These are phyloP conservation scores for Glossosoma conforme DNA, from an alignment of 1,140 invertebrate species.

Conservation along the genomic window DNA sequence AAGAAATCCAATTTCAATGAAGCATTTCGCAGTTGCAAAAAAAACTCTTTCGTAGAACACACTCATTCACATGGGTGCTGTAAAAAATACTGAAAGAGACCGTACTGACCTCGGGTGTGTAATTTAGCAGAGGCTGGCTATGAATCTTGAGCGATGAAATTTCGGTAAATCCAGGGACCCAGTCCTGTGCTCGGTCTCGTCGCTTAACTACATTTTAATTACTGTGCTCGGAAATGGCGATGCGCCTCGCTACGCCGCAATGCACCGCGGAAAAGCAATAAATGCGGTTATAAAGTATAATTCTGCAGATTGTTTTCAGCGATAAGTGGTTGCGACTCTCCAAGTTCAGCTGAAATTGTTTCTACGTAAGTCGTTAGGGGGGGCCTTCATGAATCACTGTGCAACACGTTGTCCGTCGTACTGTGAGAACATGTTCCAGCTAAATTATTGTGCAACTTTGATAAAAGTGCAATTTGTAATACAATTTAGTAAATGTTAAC, in stretches of 20 bases:
- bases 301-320: conserved; percentile 9
- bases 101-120: too few relatives aligned
- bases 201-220: conserved; percentile 30
- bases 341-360: neutral
- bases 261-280: conserved; percentile 14
- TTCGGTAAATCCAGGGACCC: neutral
- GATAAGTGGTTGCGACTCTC: neutral
- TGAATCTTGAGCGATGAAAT: neutral
- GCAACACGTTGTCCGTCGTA: too few relatives aligned
- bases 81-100: too few relatives aligned
- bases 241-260: conserved; percentile 12
- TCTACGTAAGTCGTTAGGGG: neutral
- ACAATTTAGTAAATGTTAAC: too few relatives aligned
- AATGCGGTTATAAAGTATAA: conserved; percentile 9
- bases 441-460: too few relatives aligned
- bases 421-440: too few relatives aligned
- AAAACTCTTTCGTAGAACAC: too few relatives aligned
- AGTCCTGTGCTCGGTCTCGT: neutral
- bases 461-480: too few relatives aligned
- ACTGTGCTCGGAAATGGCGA: conserved; percentile 17
- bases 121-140: neutral
- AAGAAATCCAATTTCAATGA: too few relatives aligned
- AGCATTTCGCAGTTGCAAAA: too few relatives aligned
- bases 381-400: neutral
- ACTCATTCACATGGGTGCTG: too few relatives aligned